phyloP scores from a whole-genome alignment of 2,113 vertebrate species.

The Phaethon lepturus region DNA sequence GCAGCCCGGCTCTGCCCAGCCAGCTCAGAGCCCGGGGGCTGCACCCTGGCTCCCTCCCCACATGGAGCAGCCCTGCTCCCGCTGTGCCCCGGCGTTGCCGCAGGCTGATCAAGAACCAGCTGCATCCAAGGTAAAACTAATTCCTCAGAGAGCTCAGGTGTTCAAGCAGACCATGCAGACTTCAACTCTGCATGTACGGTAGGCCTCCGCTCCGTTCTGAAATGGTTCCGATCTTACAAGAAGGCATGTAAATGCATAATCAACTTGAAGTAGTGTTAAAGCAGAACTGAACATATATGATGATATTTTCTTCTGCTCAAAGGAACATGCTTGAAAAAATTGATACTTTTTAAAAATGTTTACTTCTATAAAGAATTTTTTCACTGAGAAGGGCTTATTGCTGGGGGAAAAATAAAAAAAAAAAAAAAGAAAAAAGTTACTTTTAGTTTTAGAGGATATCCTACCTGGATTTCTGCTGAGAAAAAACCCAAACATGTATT shows the following conservation, averaged over 20 bases:
- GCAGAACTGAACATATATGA: not conserved
- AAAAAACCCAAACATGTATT: fast-evolving
- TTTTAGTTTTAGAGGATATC: not conserved
- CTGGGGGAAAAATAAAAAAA: not conserved
- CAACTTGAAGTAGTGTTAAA: not conserved
- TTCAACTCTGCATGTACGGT: too few species aligned
- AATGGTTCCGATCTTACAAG: not conserved
- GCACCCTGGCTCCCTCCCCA: fast-evolving
- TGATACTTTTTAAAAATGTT: not conserved
- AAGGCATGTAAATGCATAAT: not conserved
- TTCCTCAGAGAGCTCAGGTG: not conserved
- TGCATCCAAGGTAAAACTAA: not conserved
- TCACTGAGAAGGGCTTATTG: not conserved
- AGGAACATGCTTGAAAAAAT: not conserved
- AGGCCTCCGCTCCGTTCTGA: not conserved
- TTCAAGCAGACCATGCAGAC: not conserved
- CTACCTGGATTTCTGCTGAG: not conserved
- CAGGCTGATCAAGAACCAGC: too few species aligned
- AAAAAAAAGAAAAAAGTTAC: not conserved
- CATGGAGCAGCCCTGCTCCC: not conserved
- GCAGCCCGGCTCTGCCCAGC: not conserved
- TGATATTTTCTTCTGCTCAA: not conserved
- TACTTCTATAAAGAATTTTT: not conserved
- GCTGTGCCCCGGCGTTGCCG: not conserved
- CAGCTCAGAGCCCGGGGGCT: not conserved